Evolutionary conservation across 2,797 vertebrate species (phyloP), one percentile per base, ranked within the genome.

Genomic region (Sebastes dallii): DNA sequence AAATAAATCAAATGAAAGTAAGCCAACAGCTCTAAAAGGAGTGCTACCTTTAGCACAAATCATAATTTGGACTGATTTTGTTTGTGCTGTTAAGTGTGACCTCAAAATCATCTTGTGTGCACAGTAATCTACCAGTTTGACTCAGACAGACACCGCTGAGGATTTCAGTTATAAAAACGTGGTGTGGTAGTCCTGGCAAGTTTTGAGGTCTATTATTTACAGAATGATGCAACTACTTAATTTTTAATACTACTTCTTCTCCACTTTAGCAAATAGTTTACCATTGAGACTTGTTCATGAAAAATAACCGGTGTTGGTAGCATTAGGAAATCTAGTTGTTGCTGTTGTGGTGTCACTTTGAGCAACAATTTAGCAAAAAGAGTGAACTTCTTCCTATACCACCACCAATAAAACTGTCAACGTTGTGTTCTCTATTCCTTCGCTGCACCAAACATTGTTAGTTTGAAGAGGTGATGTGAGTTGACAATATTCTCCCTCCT

Each of bases 391-490:
- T 56, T 39, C 54, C 39, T 42, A 61, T 42, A 16, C 39, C 70
- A 61, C 36, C 72, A 29, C 77, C 71, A 74, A 77, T 75, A 80
- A 78, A 88, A 79, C 82, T 79, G 85, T 90, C 86, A 89, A 76
- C 72, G 72, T 59, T 79, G 71, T 77, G 42, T 70, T 85, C 79
- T 82, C 25, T 66, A 22, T 84, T 76, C 68, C 68, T 88, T 72
- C 14, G 22, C 70, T 60, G 75, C 82, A 78, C 61, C 69, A 84
- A 88, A 88, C 87, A 81, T 90, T 90, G 86, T 86, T 92, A 89
- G 86, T 91, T 88, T 92, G 85, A 91, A 81, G 79, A 70, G 78
- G 70, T 81, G 86, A 90, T 86, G 81, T 71, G 82, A 86, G 81
- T 89, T 90, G 88, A 94, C 89, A 90, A 88, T 89, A 72, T 80